phyloP scores from a whole-genome alignment of 2,113 vertebrate genomes.

The Danionella cerebrum region DNA sequence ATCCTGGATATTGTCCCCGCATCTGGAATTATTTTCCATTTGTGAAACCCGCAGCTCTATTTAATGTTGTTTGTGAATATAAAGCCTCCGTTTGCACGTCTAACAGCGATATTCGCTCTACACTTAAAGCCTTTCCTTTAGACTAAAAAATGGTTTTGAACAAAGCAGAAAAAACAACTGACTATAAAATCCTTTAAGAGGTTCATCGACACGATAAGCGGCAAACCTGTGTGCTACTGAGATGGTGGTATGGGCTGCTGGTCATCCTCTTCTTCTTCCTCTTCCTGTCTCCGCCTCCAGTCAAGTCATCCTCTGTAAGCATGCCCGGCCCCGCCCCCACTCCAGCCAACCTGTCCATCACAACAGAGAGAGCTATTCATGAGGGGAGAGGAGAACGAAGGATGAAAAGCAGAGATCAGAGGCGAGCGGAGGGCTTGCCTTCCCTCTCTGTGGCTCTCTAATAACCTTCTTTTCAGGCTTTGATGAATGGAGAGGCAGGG shows the following conservation, averaged over 20 bases:
- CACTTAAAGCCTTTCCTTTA: too few species aligned
- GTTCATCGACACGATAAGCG: background rate
- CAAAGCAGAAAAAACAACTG: too few species aligned
- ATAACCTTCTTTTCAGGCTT: slow-evolving; percentile 42
- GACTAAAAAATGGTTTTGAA: too few species aligned
- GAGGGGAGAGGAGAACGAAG: slow-evolving; percentile 22
- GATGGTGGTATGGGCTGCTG: slow-evolving; percentile 48
- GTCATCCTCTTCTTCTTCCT: slow-evolving; percentile 65
- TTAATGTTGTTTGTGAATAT: too few species aligned
- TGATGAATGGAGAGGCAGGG: slow-evolving; percentile 40
- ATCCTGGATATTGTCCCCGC: too few species aligned
- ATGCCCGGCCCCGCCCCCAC: slow-evolving; percentile 66
- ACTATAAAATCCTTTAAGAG: too few species aligned
- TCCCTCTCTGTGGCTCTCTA: slow-evolving; percentile 42
- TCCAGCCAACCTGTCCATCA: slow-evolving; percentile 61
- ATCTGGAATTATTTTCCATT: too few species aligned
- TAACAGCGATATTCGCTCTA: too few species aligned
- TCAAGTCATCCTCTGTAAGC: slow-evolving; percentile 64
- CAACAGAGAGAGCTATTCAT: background rate
- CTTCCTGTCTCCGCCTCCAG: slow-evolving; percentile 46
- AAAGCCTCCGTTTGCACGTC: too few species aligned
- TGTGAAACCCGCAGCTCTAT: too few species aligned
- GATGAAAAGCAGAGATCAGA: slow-evolving; percentile 39
- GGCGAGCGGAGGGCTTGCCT: slow-evolving; percentile 33
- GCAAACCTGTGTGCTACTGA: slow-evolving; percentile 17